These are phyloP conservation scores for Crocidura indochinensis DNA, from an alignment of 2,797 vertebrate genomes.

Conservation along the genomic window DNA sequence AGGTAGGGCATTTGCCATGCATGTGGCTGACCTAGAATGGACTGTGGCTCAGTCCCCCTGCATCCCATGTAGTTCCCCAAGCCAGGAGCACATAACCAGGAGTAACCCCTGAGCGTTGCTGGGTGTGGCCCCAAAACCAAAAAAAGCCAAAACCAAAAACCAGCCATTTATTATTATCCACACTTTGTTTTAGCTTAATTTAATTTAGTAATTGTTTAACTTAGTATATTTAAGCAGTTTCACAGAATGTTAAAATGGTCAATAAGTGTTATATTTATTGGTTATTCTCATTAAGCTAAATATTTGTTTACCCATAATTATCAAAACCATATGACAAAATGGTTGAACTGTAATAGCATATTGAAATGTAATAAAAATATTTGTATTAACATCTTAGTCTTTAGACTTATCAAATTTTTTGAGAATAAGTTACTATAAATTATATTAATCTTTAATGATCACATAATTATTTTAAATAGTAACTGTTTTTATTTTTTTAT, in stretches of 20 bases:
- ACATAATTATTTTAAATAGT: constrained; percentile 49
- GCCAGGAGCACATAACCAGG: too few species aligned
- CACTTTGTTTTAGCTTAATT: constrained; percentile 42
- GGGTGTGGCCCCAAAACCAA: too few species aligned
- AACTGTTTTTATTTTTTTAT: not conserved
- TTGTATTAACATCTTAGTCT: not conserved
- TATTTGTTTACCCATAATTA: constrained; percentile 60
- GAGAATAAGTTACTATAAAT: constrained; percentile 30
- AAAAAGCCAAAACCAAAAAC: too few species aligned
- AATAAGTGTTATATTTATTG: constrained; percentile 67
- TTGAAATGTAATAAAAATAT: constrained; percentile 53
- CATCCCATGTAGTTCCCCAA: too few species aligned
- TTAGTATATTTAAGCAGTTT: constrained; percentile 55
- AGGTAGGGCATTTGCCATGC: too few species aligned
- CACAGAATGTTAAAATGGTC: constrained; percentile 71
- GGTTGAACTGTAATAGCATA: constrained; percentile 1
- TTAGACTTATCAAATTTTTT: constrained; percentile 41
- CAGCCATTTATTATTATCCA: constrained; percentile 50
- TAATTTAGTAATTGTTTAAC: constrained; percentile 47
- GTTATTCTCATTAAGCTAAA: constrained; percentile 10
- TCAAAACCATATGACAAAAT: constrained; percentile 9
- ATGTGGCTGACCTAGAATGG: too few species aligned
- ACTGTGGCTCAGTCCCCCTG: too few species aligned
- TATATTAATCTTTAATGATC: constrained; percentile 32
- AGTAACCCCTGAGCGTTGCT: too few species aligned